Conservation (phyloP, 1,140 invertebrate species). For the Dreissena rostriformis region DNA sequence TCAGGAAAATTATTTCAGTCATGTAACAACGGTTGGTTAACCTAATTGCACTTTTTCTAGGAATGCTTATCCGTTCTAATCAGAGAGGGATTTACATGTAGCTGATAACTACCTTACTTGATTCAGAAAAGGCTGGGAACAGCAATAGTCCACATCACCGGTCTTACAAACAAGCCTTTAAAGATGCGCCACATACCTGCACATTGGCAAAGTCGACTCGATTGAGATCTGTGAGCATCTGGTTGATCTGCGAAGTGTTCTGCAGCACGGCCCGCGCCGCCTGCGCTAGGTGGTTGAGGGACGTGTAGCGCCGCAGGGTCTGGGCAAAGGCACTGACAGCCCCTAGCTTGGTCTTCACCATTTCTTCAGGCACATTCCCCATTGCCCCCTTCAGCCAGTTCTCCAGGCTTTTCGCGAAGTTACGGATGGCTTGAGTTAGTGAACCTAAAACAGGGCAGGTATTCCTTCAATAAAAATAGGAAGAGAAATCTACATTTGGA, state of each 20-base stretch:
- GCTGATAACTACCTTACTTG: too few relatives aligned
- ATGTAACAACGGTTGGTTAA: too few relatives aligned
- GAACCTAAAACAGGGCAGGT: conserved; percentile 84
- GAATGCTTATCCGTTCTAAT: too few relatives aligned
- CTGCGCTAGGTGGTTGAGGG: conserved; percentile 98
- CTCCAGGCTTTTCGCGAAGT: conserved; percentile 96
- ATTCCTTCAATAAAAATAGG: too few relatives aligned
- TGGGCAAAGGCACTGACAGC: conserved; percentile 97
- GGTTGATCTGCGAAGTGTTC: conserved; percentile 96
- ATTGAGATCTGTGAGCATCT: conserved; percentile 98
- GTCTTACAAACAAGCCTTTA: too few relatives aligned
- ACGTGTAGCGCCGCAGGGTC: conserved; percentile 97
- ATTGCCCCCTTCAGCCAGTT: conserved; percentile 93
- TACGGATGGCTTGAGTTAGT: conserved; percentile 95
- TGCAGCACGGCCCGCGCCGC: conserved; percentile 97
- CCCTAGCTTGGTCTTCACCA: conserved; percentile 89
- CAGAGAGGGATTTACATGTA: too few relatives aligned
- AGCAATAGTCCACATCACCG: too few relatives aligned
- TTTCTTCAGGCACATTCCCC: conserved; percentile 91
- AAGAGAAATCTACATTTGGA: too few relatives aligned
- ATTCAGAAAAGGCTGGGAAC: too few relatives aligned
- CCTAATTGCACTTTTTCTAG: too few relatives aligned
- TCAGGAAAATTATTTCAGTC: too few relatives aligned
- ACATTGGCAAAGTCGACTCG: conserved; percentile 99
- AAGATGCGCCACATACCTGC: conserved; percentile 83